These are phyloP conservation scores for Halcyon badia DNA, from an alignment of 2,797 vertebrate genomes.

Conservation along the genomic window DNA sequence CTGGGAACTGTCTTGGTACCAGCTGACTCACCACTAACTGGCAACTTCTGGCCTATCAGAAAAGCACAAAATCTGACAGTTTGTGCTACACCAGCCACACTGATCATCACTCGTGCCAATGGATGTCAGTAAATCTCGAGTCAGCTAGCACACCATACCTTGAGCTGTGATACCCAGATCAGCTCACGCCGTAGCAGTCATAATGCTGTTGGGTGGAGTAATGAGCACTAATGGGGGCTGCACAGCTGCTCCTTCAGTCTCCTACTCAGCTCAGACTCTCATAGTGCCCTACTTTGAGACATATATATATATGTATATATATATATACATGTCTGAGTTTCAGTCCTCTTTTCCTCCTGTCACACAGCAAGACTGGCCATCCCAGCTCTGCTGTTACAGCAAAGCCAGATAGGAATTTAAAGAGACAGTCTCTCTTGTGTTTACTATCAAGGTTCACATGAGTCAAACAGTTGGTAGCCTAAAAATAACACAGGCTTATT, in stretches of 20 bases:
- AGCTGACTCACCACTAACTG: slow-evolving; percentile 46
- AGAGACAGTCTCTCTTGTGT: accelerated
- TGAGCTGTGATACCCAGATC: background rate
- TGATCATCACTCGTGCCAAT: background rate
- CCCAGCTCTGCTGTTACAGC: accelerated
- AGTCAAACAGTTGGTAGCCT: background rate
- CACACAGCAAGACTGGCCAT: background rate
- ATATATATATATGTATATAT: too few species aligned
- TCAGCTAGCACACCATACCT: accelerated
- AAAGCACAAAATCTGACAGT: background rate
- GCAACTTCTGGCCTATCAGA: slow-evolving; percentile 61
- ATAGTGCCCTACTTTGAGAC: background rate
- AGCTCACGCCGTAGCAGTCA: background rate
- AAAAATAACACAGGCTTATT: background rate
- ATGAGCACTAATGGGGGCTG: background rate
- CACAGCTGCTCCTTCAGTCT: background rate
- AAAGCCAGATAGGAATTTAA: background rate
- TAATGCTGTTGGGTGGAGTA: background rate
- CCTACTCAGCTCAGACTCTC: background rate
- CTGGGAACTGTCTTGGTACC: slow-evolving; percentile 3
- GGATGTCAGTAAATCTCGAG: background rate
- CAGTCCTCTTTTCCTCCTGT: background rate
- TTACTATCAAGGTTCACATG: background rate
- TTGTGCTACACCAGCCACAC: background rate
- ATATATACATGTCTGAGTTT: background rate